Evolutionary conservation across 2,888 invertebrate species (phyloP), one percentile per base, ranked within the genome.

Genomic region (Catonia carolina): DNA sequence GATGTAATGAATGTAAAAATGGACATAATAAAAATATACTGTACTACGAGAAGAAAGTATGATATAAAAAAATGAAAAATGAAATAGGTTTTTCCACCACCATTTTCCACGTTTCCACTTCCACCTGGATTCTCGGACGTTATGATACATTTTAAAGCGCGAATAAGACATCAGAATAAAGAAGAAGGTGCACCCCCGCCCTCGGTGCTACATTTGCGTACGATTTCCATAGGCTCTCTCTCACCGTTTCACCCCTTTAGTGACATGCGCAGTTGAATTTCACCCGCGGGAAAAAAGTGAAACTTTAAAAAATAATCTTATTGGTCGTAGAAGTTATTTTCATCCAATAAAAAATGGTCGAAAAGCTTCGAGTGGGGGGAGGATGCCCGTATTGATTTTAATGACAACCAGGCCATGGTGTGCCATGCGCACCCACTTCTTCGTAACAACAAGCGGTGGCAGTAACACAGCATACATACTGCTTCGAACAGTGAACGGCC

Each of bases 291-390:
- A 12, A 41, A 52, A 52, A 59, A 59, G 55, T 55, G 49, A 59
- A 55, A 59, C 55, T 55, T 55, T 55, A 59, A 59, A 58, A 55
- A 59, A 58, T 58, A 58, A 53, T 58, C 58, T 58, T 58, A 58
- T 58, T 58, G 58, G 58, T 54, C 58, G 58, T 54, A 54, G 42
- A 50, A 54, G 42, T 54, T 54, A 58, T 58, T 50, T 50, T 58
- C 58, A 55, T 45, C 55, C 59, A 55, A 59, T 55, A 55, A 59
- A 55, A 57, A 59, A 53, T 59, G 50, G n/a, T 33, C 18, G 50
- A 35, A 36, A 41, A 49, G 55, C 47, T 20, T 35, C 47, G 20
- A 7, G 47, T 36, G 41, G 27, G 45, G 53, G 23, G 39, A 36
- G 52, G 52, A 39, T 36, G 42, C 45, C 45, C 27, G 58, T 58